Base-by-base conservation (phyloP, 1,140 invertebrate species). In the Euborellia annulipes region DNA sequence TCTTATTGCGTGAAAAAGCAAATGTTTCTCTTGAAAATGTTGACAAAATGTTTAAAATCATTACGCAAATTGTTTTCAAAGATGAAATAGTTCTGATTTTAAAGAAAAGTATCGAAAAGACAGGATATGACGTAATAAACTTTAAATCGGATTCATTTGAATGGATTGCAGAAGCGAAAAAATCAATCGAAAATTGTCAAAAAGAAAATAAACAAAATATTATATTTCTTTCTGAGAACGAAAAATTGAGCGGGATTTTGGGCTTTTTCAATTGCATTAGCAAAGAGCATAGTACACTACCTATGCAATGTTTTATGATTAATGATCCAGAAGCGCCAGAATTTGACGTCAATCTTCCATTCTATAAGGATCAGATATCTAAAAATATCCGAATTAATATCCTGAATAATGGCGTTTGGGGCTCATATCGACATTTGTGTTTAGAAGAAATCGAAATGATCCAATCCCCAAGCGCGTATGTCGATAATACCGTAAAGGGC, bases 181-280 rank as follows among this genome's bases (percentile, higher is more conserved):
- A 74, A 49, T 67, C 69, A 52, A 63, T 65, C 3, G 65, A 70
- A 37, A 59, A 67, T 38, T 52, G 57, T 27, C 52, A 53, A 38
- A 45, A n/a, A n/a, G 4, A 11, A 27, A 6, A 6, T 4, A 27
- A 46, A 3, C 32, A 53, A 9, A 57, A 58, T 52, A 51, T 78
- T 16, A 55, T 81, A 7, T 52, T 81, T 0, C 71, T 75, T 36
- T 63, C 68, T 7, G 69, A 77, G 60, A 68, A 71, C 49, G 74
- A 79, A 48, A 59, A 60, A 14, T 59, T 72, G 1, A 84, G 72
- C 63, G 92, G 92, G 21, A 63, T 92, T 14, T 54, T 93, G 16
- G 92, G 92, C 9, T 61, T 95, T 14, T 69, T 79, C 0, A 84
- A 84, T 40, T 85, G 82, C 55, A 50, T 85, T 1, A 64, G 75